Evolutionary conservation across 2,888 invertebrate genomes (phyloP).

Genomic region (Pedicia rivosa): DNA sequence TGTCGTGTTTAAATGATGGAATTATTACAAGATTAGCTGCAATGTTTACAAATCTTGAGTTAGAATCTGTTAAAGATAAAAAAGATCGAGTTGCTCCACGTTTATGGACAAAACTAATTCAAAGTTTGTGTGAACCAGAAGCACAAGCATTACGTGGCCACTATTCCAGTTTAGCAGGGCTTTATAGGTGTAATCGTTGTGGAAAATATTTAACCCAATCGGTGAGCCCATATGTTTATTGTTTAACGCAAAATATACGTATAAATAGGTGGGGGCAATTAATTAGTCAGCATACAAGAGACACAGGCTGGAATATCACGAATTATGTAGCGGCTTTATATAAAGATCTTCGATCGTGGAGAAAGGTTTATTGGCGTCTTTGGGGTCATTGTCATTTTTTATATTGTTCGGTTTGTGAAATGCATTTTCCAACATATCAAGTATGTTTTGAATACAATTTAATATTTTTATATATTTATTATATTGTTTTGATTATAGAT

Average conservation of each 20-base stretch:
- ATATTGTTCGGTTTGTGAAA: slow-evolving; percentile 62
- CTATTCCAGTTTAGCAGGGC: slow-evolving; percentile 59
- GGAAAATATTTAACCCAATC: slow-evolving; percentile 54
- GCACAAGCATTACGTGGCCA: slow-evolving; percentile 66
- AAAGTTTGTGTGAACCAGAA: slow-evolving; percentile 56
- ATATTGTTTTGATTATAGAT: slow-evolving; percentile 32
- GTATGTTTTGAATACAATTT: slow-evolving; percentile 22
- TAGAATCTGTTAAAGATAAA: slow-evolving; percentile 70
- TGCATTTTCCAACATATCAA: slow-evolving; percentile 56
- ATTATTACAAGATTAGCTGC: slow-evolving; percentile 59
- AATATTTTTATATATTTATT: not conserved
- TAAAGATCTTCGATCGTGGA: slow-evolving; percentile 70
- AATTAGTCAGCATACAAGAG: slow-evolving; percentile 52
- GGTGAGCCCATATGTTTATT: slow-evolving; percentile 54
- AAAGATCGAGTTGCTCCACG: slow-evolving; percentile 79
- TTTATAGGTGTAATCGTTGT: slow-evolving; percentile 59
- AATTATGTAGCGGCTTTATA: slow-evolving; percentile 62
- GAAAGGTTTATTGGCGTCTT: slow-evolving; percentile 82
- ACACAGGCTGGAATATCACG: slow-evolving; percentile 64
- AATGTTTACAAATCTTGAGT: slow-evolving; percentile 74
- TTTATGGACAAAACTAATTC: slow-evolving; percentile 67
- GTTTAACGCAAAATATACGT: slow-evolving; percentile 52
- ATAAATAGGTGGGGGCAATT: slow-evolving; percentile 59
- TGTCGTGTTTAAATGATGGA: slow-evolving; percentile 75
- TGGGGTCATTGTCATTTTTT: slow-evolving; percentile 87